Conservation (phyloP, 2,888 invertebrate genomes). For the Pristionchus maxplancki region DNA sequence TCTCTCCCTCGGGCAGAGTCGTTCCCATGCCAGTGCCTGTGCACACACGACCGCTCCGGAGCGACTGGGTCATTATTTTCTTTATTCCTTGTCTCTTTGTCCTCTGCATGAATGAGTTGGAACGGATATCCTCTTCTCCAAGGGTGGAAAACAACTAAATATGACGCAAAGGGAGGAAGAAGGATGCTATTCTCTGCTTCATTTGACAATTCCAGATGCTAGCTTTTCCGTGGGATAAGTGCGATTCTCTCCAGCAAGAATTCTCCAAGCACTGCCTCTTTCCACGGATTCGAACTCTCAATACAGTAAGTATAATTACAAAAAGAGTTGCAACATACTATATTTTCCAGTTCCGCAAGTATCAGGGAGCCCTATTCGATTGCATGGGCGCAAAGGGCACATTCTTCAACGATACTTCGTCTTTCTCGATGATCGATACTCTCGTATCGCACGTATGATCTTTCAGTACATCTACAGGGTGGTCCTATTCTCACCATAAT, state of each 20-base stretch:
- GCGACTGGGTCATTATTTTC: constrained; percentile 39
- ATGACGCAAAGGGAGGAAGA: no score
- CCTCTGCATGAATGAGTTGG: no score
- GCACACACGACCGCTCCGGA: constrained; percentile 43
- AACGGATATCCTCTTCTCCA: no score
- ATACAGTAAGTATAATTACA: background rate
- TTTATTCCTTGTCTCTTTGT: background rate
- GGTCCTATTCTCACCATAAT: background rate
- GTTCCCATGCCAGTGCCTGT: constrained; percentile 51
- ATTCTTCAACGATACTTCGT: constrained; percentile 50
- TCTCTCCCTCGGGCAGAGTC: constrained; percentile 36
- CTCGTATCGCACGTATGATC: constrained; percentile 21
- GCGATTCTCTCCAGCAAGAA: constrained; percentile 46
- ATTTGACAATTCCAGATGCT: constrained; percentile 26
- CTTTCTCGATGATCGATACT: constrained; percentile 42
- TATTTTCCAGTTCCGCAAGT: constrained; percentile 36
- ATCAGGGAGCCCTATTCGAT: constrained; percentile 22
- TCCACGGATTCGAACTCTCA: constrained; percentile 4
- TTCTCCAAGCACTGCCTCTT: constrained; percentile 40
- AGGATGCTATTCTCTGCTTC: no score
- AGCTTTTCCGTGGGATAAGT: constrained; percentile 43
- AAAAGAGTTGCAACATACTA: background rate
- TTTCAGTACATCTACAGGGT: background rate
- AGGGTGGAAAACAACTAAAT: no score
- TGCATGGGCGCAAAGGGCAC: constrained; percentile 47